Conservation (phyloP, 2,113 vertebrate genomes). For the Fukomys damarensis region DNA sequence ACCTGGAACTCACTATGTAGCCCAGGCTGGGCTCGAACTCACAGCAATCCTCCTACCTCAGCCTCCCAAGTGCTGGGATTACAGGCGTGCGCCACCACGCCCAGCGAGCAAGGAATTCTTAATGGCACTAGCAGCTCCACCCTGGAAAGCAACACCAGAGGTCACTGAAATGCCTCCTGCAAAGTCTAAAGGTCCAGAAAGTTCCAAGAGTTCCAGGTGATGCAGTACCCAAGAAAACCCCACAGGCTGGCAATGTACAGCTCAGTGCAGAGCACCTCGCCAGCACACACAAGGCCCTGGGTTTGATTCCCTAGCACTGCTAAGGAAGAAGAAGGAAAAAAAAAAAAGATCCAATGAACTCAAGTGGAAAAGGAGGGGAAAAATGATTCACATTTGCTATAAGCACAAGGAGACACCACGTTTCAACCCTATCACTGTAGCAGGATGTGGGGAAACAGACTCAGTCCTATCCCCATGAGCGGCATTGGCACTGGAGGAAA, state of each 20-base stretch:
- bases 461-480: no score
- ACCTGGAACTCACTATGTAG: no score
- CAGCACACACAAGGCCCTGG: neutral
- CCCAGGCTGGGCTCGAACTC: no score
- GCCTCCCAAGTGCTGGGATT: neutral
- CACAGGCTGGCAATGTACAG: neutral
- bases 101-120: neutral
- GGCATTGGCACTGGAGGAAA: neutral
- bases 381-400: neutral
- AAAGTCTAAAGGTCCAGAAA: constrained; percentile 25
- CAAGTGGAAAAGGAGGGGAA: neutral
- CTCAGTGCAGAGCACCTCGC: neutral
- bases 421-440: neutral
- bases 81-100: neutral
- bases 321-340: no score
- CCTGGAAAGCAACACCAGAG: neutral
- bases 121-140: neutral
- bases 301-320: neutral
- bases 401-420: neutral
- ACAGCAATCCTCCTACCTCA: no score
- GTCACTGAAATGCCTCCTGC: neutral
- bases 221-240: neutral
- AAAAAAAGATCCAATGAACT: neutral
- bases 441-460: neutral
- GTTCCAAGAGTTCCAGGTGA: constrained; percentile 13